These are phyloP conservation scores for Platysternon megacephalum DNA, from an alignment of 2,113 vertebrate species.

Conservation along the genomic window DNA sequence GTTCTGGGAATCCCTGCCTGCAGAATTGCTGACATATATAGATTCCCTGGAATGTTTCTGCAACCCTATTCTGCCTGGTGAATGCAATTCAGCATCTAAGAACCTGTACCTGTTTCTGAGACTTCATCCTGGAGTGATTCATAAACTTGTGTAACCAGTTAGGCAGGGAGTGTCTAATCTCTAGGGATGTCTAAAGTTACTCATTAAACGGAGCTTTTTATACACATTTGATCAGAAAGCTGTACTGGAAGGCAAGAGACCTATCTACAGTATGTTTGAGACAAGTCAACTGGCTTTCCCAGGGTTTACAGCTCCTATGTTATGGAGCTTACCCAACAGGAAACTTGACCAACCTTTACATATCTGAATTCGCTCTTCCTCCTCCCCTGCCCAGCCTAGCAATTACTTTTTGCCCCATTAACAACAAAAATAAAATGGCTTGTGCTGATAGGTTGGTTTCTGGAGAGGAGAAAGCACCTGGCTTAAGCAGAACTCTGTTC, in stretches of 20 bases:
- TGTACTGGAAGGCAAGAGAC: background rate
- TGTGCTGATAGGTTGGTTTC: background rate
- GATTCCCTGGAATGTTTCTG: background rate
- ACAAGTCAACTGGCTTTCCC: background rate
- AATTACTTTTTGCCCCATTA: background rate
- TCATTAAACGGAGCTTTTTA: constrained; percentile 14
- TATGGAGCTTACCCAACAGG: fast-evolving
- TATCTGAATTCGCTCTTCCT: fast-evolving
- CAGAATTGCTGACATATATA: fast-evolving
- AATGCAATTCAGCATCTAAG: fast-evolving
- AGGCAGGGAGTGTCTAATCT: constrained; percentile 30
- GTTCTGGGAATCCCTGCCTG: background rate
- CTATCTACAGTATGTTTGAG: fast-evolving
- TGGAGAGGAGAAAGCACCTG: background rate
- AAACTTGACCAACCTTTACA: fast-evolving
- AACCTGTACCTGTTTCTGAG: background rate
- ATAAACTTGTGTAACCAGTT: constrained; percentile 39
- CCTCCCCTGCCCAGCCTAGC: fast-evolving
- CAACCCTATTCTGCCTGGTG: fast-evolving
- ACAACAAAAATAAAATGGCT: background rate
- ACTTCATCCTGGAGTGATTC: constrained; percentile 42
- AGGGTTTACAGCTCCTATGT: background rate
- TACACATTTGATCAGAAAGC: background rate
- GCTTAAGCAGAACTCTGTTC: background rate
- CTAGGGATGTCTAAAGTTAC: background rate